phyloP scores from a whole-genome alignment of 2,888 invertebrate genomes.

The Caradrina clavipalpis region DNA sequence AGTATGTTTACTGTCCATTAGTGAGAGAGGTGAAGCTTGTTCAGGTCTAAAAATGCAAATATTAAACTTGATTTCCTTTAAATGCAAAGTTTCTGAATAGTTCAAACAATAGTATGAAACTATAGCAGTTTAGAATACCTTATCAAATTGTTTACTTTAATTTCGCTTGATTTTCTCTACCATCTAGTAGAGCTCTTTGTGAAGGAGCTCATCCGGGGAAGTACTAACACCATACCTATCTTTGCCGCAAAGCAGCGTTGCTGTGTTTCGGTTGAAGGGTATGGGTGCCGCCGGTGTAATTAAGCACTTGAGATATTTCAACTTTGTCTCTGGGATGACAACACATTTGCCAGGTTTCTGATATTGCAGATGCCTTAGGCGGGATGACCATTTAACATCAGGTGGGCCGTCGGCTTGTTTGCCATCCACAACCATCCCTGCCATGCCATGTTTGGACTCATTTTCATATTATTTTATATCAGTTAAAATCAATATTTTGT shows the following conservation, averaged over 20 bases:
- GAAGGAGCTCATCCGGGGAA: no score
- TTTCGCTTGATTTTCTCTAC: slow-evolving; percentile 2
- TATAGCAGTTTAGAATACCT: slow-evolving; percentile 21
- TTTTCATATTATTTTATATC: not conserved
- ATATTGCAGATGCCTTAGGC: no score
- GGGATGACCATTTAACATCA: no score
- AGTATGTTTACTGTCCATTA: slow-evolving; percentile 78
- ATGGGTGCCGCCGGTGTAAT: no score
- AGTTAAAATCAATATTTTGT: slow-evolving; percentile 7
- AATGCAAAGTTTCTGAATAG: slow-evolving; percentile 27
- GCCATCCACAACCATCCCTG: not conserved
- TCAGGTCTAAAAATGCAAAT: slow-evolving; percentile 60
- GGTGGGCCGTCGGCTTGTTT: no score
- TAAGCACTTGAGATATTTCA: no score
- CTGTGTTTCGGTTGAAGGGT: no score
- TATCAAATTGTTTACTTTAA: slow-evolving; percentile 13
- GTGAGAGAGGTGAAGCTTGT: slow-evolving; percentile 67
- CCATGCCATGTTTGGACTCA: slow-evolving; percentile 2
- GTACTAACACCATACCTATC: no score
- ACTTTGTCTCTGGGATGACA: no score
- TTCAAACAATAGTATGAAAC: slow-evolving; percentile 17
- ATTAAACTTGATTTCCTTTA: slow-evolving; percentile 47
- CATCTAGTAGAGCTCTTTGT: no score
- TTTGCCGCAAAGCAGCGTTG: no score
- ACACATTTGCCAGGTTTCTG: no score